Percentiles rank a stretch among this genome's conserved stretches.
Evolutionary conservation across 2,888 invertebrate species (phyloP).

Genomic region (Philaethria dido): DNA sequence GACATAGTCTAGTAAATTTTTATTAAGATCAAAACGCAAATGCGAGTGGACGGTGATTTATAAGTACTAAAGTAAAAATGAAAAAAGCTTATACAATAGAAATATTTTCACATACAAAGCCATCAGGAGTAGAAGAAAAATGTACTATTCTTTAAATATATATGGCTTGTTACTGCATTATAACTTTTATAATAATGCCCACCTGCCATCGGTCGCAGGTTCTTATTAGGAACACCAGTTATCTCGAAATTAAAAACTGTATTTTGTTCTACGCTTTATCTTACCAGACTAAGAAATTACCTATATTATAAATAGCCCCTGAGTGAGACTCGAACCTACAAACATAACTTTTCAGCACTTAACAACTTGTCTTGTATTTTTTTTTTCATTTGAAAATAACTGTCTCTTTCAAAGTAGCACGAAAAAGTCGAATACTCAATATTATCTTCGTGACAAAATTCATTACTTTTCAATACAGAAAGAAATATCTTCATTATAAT

Average conservation of each 20-base stretch:
- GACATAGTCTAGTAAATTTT: constrained; percentile 8
- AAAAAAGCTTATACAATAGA: constrained; percentile 4
- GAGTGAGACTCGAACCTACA: not conserved
- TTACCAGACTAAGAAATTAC: not conserved
- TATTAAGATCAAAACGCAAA: constrained; percentile 14
- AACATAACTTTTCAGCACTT: no score
- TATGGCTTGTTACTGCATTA: not conserved
- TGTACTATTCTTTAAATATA: not conserved
- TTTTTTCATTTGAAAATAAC: not conserved
- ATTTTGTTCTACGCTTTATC: not conserved
- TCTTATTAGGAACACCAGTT: no score
- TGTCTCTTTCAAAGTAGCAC: not conserved
- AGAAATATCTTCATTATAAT: not conserved
- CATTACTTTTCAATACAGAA: not conserved
- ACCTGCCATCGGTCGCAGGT: not conserved
- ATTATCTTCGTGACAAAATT: not conserved
- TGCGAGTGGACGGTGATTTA: constrained; percentile 15
- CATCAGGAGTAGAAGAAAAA: not conserved
- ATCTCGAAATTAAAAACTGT: no score
- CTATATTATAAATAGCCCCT: not conserved
- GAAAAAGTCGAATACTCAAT: not conserved
- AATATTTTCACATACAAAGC: not conserved
- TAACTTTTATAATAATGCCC: not conserved
- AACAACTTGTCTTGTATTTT: no score
- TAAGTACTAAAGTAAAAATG: constrained; percentile 1